Conservation (phyloP, 2,888 invertebrate genomes). For the Baronia brevicornis region DNA sequence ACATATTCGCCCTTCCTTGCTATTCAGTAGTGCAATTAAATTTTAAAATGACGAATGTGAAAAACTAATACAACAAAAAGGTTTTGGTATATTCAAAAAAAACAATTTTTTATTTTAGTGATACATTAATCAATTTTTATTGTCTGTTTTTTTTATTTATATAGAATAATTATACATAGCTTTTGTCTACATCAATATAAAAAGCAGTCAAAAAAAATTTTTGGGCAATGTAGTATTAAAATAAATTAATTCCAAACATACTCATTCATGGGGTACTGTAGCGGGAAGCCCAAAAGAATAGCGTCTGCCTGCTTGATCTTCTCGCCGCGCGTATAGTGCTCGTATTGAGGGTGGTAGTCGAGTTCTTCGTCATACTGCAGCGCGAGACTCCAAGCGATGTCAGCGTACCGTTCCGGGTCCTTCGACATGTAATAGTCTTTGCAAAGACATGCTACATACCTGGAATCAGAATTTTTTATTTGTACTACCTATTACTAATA, state of each 20-base stretch:
- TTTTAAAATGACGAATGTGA: constrained; percentile 3
- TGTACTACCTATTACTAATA: neutral
- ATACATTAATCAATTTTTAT: too few species aligned
- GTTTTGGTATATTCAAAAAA: too few species aligned
- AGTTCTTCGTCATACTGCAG: constrained; percentile 60
- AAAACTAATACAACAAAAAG: neutral
- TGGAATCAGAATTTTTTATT: constrained; percentile 25
- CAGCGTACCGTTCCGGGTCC: constrained; percentile 57
- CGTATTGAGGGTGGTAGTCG: constrained; percentile 77
- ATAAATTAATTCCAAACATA: too few species aligned
- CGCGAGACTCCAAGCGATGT: constrained; percentile 68
- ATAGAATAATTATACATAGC: too few species aligned
- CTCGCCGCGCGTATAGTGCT: constrained; percentile 59
- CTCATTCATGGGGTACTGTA: constrained; percentile 70
- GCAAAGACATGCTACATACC: constrained; percentile 65
- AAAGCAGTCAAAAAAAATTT: too few species aligned
- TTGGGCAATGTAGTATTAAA: too few species aligned
- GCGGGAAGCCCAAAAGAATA: constrained; percentile 73
- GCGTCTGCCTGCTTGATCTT: constrained; percentile 77
- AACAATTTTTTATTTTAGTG: too few species aligned
- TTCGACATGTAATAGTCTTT: constrained; percentile 52
- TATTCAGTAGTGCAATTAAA: constrained; percentile 13
- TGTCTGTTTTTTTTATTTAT: too few species aligned
- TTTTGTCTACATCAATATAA: too few species aligned
- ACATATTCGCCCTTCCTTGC: constrained; percentile 13